phyloP scores from a whole-genome alignment of 2,888 invertebrate genomes.

The Hyppa rectilinea region DNA sequence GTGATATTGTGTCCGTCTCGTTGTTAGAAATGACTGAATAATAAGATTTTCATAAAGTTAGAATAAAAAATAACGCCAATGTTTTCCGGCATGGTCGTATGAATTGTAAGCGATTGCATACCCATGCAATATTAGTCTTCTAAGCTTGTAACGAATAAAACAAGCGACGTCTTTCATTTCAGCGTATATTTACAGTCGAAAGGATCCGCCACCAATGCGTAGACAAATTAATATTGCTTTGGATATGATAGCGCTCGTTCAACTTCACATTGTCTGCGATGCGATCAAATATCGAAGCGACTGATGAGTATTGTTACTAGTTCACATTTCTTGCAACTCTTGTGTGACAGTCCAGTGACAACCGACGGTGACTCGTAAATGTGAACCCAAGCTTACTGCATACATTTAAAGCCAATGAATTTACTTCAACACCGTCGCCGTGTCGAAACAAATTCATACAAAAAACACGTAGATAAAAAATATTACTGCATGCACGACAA shows the following conservation, averaged over 20 bases:
- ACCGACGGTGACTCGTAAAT: conserved; percentile 72
- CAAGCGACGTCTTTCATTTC: conserved; percentile 70
- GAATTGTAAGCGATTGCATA: conserved; percentile 76
- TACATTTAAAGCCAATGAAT: conserved; percentile 87
- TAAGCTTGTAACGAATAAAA: conserved; percentile 75
- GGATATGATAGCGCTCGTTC: conserved; percentile 80
- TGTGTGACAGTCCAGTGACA: conserved; percentile 63
- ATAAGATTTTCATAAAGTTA: background rate
- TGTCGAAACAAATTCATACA: conserved; percentile 79
- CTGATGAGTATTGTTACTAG: conserved; percentile 77
- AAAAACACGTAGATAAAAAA: conserved; percentile 82
- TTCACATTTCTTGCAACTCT: conserved; percentile 76
- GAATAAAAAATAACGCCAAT: background rate
- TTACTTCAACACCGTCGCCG: conserved; percentile 71
- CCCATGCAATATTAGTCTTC: conserved; percentile 89
- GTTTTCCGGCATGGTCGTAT: conserved; percentile 58
- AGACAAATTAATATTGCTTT: conserved; percentile 87
- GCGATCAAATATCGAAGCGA: conserved; percentile 81
- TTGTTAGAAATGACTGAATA: background rate
- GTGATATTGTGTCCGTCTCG: background rate
- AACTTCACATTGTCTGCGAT: conserved; percentile 84
- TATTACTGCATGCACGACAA: conserved; percentile 88
- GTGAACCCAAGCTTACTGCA: conserved; percentile 85
- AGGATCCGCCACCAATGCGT: conserved; percentile 83
- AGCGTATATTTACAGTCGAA: conserved; percentile 71